A percentile compares a stretch with the other conserved stretches of the same genome.
These are phyloP conservation scores for Bombus waltoni DNA, from an alignment of 1,140 invertebrate genomes.

Conservation along the genomic window DNA sequence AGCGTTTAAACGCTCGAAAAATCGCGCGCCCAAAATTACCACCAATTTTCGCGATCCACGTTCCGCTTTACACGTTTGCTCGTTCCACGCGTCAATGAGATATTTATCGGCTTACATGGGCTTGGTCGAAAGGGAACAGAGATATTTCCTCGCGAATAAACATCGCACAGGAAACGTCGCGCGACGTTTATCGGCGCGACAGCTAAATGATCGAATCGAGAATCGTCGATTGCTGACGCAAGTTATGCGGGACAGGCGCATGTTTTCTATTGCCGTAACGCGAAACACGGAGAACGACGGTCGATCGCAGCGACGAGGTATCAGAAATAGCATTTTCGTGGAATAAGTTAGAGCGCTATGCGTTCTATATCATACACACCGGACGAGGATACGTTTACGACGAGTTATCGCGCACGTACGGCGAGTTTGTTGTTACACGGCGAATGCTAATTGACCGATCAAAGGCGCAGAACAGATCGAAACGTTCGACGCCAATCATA, in stretches of 20 bases:
- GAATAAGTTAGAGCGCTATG: not conserved
- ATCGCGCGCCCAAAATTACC: not conserved
- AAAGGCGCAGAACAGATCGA: not conserved
- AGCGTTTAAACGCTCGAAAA: slow-evolving; percentile 16
- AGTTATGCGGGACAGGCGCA: not conserved
- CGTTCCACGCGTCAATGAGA: not conserved
- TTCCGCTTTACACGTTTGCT: not conserved
- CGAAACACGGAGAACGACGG: not conserved
- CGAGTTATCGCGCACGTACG: not conserved
- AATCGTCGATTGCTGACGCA: not conserved
- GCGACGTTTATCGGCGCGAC: slow-evolving; percentile 1
- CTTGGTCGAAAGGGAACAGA: not conserved
- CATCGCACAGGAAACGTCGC: not conserved
- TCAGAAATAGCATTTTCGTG: too few species aligned
- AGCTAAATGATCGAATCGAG: slow-evolving; percentile 28
- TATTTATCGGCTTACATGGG: not conserved
- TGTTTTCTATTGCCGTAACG: slow-evolving; percentile 5
- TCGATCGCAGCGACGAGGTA: not conserved
- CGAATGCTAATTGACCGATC: slow-evolving; percentile 34
- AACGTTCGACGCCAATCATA: not conserved
- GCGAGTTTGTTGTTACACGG: not conserved
- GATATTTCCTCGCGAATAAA: not conserved
- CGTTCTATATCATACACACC: not conserved
- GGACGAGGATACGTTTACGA: not conserved
- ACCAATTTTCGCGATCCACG: not conserved